Evolutionary conservation across 2,888 invertebrate species (phyloP), one percentile per base, ranked within the genome.

Genomic region (Cephalotes varians): DNA sequence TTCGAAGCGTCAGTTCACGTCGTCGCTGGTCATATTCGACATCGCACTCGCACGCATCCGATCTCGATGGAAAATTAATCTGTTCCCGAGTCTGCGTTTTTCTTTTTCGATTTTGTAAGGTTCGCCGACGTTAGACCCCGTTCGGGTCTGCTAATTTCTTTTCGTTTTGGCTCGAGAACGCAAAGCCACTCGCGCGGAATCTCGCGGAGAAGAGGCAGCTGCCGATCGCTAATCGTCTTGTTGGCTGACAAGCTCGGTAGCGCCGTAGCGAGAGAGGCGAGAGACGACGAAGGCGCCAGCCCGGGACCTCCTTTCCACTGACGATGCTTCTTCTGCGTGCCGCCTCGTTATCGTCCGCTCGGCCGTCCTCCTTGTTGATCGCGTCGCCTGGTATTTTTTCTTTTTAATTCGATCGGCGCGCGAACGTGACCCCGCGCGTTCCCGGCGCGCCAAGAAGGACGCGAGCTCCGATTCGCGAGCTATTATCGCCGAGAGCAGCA

Each of bases 211-310:
- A 31, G 80, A 34, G 83, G 72, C 88, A 88, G 87, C 88, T 83
- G 88, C 82, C 82, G 84, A 86, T 69, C 62, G 85, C 83, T 40
- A 64, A 81, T 73, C 67, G 81, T 76, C 83, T 88, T 82, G 81
- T 87, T 85, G 77, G 85, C 83, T 82, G 81, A 72, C 40, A 12
- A 64, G 83, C 85, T 76, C 85, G 88, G 73, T 85, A 84, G 83
- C 74, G 85, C 76, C 81, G 85, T 65, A 64, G 81, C 81, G 74
- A 76, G 25, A 60, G 31, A 47, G 21, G 25, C 21, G 44, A 58
- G 44, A 56, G 71, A 81, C 56, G 76, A 82, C 58, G 83, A 82
- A 86, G 85, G 83, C 86, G 88, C 87, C 88, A 83, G 85, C 67
- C n/a, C 67, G 72, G 37, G 40, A 54, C 54, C 82, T 77, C 77